A percentile compares a stretch with the other conserved stretches of the same genome.
Conservation (phyloP, 1,140 invertebrate genomes). For the Copidosoma floridanum region DNA sequence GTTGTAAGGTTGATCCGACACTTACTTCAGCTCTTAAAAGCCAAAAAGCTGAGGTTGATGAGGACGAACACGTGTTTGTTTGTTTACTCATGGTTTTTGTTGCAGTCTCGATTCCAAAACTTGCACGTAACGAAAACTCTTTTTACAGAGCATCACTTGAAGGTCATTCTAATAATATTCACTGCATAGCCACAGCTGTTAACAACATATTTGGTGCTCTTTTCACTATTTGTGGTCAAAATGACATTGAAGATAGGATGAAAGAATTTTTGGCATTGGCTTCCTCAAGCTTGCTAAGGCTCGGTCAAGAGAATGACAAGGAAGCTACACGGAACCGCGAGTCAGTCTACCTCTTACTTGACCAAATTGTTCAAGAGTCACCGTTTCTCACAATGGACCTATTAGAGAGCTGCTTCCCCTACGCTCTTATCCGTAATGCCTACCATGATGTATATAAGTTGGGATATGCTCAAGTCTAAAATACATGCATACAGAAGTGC, state of each 20-base stretch:
- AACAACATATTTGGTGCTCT: slow-evolving; percentile 96
- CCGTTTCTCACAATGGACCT: slow-evolving; percentile 98
- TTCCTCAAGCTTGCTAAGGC: slow-evolving; percentile 88
- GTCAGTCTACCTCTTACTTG: slow-evolving; percentile 92
- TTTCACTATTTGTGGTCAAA: slow-evolving; percentile 91
- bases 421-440: slow-evolving; percentile 92
- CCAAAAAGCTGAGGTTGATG: slow-evolving; percentile 84
- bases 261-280: slow-evolving; percentile 97
- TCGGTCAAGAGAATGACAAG: slow-evolving; percentile 94
- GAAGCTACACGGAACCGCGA: slow-evolving; percentile 91
- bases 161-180: slow-evolving; percentile 96
- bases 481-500: too few species aligned
- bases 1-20: slow-evolving; percentile 93
- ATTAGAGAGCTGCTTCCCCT: slow-evolving; percentile 96
- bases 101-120: slow-evolving; percentile 93
- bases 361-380: slow-evolving; percentile 96
- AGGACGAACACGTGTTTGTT: slow-evolving; percentile 91
- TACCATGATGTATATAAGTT: slow-evolving; percentile 94
- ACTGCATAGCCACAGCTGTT: slow-evolving; percentile 94
- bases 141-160: slow-evolving; percentile 89
- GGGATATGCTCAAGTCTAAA: slow-evolving; percentile 70
- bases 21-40: slow-evolving; percentile 82
- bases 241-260: slow-evolving; percentile 95
- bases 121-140: slow-evolving; percentile 87
- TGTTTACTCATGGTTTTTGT: slow-evolving; percentile 98